These are phyloP conservation scores for Andrena camellia DNA, from an alignment of 2,888 invertebrate genomes.

Conservation along the genomic window DNA sequence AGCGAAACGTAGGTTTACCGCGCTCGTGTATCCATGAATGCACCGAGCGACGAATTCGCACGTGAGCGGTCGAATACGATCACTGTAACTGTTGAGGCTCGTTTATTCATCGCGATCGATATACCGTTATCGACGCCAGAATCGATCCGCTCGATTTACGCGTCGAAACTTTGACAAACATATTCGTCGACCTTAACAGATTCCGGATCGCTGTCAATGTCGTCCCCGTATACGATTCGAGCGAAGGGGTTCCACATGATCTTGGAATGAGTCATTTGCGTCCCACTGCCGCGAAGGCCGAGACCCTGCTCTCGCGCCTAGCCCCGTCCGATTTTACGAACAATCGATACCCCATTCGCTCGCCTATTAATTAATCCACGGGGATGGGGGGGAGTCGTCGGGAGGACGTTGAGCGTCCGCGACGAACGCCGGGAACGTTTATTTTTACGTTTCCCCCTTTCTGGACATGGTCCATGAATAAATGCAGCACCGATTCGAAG, in stretches of 20 bases:
- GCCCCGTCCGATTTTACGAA: conserved; percentile 29
- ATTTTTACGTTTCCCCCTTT: conserved; percentile 43
- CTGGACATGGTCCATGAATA: conserved; percentile 48
- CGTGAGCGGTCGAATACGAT: conserved; percentile 11
- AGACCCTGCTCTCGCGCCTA: conserved; percentile 11
- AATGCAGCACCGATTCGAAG: conserved; percentile 44
- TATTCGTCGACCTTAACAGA: conserved; percentile 11
- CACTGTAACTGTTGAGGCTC: background rate
- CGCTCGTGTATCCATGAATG: background rate
- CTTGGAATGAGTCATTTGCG: conserved; percentile 43
- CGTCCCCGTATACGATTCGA: conserved; percentile 27
- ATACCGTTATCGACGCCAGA: conserved; percentile 5
- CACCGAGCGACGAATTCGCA: background rate
- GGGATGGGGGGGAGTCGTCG: background rate
- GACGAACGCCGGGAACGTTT: conserved; percentile 15
- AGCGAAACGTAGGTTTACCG: conserved; percentile 34
- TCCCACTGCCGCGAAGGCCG: background rate
- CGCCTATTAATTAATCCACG: conserved; percentile 26
- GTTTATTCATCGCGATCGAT: conserved; percentile 5
- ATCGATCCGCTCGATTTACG: conserved; percentile 5
- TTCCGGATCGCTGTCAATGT: conserved; percentile 26
- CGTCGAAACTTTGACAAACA: background rate
- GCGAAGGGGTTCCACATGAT: conserved; percentile 39
- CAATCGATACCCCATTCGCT: conserved; percentile 31
- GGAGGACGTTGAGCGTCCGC: background rate